These are phyloP conservation scores for Hanleya hanleyi DNA, from an alignment of 2,888 invertebrate species.

Conservation along the genomic window DNA sequence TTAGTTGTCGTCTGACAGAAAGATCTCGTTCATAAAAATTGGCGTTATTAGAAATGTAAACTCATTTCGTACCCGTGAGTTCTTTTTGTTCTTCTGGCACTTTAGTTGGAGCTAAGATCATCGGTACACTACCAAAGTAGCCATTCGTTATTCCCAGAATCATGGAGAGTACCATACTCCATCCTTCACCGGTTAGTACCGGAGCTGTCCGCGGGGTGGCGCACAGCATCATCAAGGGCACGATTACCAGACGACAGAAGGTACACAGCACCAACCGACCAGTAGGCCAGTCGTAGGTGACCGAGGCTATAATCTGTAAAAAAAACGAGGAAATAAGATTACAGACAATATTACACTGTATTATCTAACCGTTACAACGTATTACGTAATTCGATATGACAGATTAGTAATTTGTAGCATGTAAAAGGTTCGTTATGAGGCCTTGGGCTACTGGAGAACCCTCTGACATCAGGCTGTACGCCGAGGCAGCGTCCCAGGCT, in stretches of 20 bases:
- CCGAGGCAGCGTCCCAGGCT: no score
- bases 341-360: no score
- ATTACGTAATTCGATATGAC: no score
- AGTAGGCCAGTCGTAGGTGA: conserved; percentile 88
- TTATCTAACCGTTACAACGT: no score
- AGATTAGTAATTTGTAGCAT: no score
- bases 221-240: conserved; percentile 87
- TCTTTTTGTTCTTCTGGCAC: conserved; percentile 90
- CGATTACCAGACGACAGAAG: conserved; percentile 82
- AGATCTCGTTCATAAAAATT: no score
- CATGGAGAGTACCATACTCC: conserved; percentile 81
- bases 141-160: conserved; percentile 89
- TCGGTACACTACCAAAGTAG: conserved; percentile 91
- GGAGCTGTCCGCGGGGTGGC: conserved; percentile 86
- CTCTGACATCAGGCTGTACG: no score
- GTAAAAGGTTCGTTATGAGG: no score
- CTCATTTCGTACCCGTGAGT: conserved; percentile 81
- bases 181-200: conserved; percentile 80
- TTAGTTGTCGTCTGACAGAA: no score
- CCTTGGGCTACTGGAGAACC: no score
- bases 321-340: not conserved
- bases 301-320: conserved; percentile 82
- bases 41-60: not conserved
- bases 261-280: conserved; percentile 85
- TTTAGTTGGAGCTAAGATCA: conserved; percentile 91